Evolutionary conservation across 2,797 vertebrate species (phyloP).

Genomic region (Tapera naevia): DNA sequence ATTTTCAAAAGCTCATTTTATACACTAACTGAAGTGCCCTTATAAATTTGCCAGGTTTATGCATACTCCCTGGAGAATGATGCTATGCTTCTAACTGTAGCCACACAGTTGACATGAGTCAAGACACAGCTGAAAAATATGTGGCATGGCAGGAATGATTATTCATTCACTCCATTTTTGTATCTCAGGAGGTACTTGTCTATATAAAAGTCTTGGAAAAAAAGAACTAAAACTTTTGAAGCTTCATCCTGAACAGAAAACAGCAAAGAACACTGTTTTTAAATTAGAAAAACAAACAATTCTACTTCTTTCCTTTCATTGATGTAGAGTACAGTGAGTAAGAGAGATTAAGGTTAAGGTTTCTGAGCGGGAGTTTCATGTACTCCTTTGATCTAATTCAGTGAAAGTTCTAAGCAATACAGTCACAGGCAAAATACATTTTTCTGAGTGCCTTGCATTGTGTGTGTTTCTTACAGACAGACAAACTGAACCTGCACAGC

Average conservation of each 20-base stretch:
- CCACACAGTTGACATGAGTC: conserved; percentile 6
- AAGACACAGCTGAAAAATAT: background rate
- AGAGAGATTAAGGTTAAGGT: conserved; percentile 6
- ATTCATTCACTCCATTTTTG: background rate
- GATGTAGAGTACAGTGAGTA: conserved; percentile 8
- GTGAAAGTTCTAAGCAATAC: conserved; percentile 15
- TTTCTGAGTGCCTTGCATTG: background rate
- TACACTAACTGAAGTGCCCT: background rate
- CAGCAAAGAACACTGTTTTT: background rate
- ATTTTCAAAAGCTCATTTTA: conserved; percentile 33
- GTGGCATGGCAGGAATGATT: background rate
- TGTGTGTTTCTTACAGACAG: background rate
- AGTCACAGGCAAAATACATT: background rate
- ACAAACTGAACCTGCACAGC: background rate
- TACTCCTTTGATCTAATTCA: conserved; percentile 13
- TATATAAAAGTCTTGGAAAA: background rate
- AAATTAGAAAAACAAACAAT: conserved; percentile 10
- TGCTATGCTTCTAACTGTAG: background rate
- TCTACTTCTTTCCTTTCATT: background rate
- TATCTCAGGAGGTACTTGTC: conserved; percentile 16
- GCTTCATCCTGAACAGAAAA: background rate
- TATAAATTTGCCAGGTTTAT: conserved; percentile 20
- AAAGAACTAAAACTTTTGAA: background rate
- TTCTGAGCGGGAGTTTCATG: conserved; percentile 31
- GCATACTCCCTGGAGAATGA: background rate